Evolutionary conservation across 2,888 invertebrate genomes (phyloP).

Genomic region (Conus canariensis): DNA sequence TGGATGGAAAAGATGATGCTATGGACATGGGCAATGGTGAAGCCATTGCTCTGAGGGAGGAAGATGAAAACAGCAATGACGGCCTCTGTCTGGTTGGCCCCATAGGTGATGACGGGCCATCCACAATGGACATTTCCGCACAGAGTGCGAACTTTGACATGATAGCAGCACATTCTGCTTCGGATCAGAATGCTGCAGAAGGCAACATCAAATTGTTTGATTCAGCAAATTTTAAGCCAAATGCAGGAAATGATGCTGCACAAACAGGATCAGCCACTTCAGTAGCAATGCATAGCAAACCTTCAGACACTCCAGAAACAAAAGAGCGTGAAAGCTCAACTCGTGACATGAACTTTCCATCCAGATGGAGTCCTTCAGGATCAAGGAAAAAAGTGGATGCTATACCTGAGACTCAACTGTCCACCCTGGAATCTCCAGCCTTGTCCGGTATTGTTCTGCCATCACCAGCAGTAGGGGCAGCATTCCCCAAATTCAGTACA

Average conservation of each 20-base stretch:
- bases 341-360: neutral
- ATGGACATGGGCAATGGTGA: neutral
- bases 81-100: constrained; percentile 16
- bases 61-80: constrained; percentile 16
- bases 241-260: neutral
- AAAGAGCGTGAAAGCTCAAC: neutral
- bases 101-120: neutral
- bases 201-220: neutral
- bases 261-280: neutral
- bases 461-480: constrained; percentile 12
- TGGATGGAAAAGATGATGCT: neutral
- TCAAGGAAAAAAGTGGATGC: neutral
- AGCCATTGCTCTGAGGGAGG: neutral
- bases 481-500: constrained; percentile 23
- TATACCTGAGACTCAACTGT: constrained; percentile 11
- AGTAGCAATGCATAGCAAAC: neutral
- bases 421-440: neutral
- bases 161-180: neutral
- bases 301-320: neutral
- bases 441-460: constrained; percentile 7
- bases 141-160: neutral
- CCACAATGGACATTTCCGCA: neutral
- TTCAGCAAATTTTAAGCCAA: neutral
- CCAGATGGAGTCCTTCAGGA: neutral
- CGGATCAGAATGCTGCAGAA: neutral